Evolutionary conservation across 2,113 vertebrate genomes (phyloP).

Genomic region (Galbula dea): DNA sequence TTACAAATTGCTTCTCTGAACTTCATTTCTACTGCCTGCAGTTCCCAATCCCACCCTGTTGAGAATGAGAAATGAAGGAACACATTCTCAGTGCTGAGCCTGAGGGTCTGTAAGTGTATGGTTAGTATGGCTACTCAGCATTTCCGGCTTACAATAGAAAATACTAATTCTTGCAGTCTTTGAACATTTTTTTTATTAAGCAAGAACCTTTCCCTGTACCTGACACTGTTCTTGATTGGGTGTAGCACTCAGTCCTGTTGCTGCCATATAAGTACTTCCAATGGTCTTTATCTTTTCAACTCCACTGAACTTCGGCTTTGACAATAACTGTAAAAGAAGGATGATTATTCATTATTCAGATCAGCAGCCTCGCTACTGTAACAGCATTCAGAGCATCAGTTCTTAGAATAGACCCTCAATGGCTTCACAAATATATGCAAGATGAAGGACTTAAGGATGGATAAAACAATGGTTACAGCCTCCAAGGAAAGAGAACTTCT

Average conservation of each 20-base stretch:
- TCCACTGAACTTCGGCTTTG: slow-evolving; percentile 97
- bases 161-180: background rate
- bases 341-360: background rate
- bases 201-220: slow-evolving; percentile 66
- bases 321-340: slow-evolving; percentile 81
- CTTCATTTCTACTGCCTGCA: background rate
- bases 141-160: background rate
- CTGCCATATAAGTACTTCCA: slow-evolving; percentile 98
- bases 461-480: background rate
- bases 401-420: background rate
- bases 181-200: background rate
- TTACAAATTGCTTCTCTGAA: background rate
- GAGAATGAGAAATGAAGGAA: background rate
- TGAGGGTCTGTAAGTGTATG: background rate
- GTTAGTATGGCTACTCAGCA: background rate
- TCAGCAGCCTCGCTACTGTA: background rate
- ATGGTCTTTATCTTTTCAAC: slow-evolving; percentile 99
- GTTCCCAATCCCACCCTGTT: background rate
- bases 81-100: background rate
- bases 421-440: background rate
- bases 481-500: background rate
- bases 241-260: slow-evolving; percentile 89
- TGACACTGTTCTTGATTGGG: slow-evolving; percentile 88
- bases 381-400: background rate
- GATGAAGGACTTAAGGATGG: background rate